Evolutionary conservation across 2,888 invertebrate genomes (phyloP), one percentile per base, ranked within the genome.

Genomic region (Drosophila ezoana): DNA sequence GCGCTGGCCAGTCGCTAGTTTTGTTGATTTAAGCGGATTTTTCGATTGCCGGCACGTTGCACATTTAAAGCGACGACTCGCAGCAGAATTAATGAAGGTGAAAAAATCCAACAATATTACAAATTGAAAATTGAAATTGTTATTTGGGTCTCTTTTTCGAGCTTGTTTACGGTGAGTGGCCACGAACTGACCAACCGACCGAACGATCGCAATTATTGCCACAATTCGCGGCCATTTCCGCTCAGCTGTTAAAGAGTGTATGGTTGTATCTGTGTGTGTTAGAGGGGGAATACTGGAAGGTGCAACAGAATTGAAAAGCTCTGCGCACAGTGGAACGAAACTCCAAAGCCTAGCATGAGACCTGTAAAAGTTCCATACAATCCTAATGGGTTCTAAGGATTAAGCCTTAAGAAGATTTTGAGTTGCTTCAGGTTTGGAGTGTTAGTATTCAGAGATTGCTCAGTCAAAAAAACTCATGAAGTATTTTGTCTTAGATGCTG

Each of bases 211-310:
- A 71, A 72, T 72, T 77, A 76, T 75, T 77, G 80, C 87, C 64
- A 86, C 83, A 78, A 76, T 81, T 83, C 76, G 76, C 62, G 73
- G 72, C 74, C 76, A 72, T 87, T 85, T 89, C 87, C 81, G 84
- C 73, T 86, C 63, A 37, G 58, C 23, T 38, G 51, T 11, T 38
- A 20, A 3, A 11, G 14, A 11, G 20, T 1, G 10, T 28, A 8
- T 28, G 8, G 28, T 8, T 28, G 28, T 28, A 8, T 8, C 6
- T 8, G 28, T 28, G 28, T 28, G 28, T 28, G 28, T 28, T 28
- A 28, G 28, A 28, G 20, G 11, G 33, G 35, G 37, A 6, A 35
- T 10, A 38, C 20, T 32, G 20, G 23, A 13, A 13, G 38, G 40
- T 45, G 32, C n/a, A 49, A 54, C n/a, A 41, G 40, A 72, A 72